Base-by-base conservation (phyloP, 2,113 vertebrate species). In the Hemicordylus capensis region DNA sequence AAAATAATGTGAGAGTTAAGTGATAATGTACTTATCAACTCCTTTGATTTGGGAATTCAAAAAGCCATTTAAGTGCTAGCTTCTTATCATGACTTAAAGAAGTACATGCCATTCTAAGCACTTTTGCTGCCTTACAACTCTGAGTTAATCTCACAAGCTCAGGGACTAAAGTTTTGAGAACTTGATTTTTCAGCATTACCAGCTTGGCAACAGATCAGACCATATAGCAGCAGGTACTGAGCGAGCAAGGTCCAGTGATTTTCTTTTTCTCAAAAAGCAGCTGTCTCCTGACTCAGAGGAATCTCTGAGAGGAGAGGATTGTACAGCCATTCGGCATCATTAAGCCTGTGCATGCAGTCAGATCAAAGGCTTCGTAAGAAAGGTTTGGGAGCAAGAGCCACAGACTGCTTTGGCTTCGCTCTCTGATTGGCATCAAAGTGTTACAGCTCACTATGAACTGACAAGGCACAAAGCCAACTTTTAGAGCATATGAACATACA, bases 361-460 rank as follows among this genome's bases (percentile, higher is more conserved):
- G 79, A 91, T 87, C 76, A 89, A 88, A 93, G 79, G 3, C 54
- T 85, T 37, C 76, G 0, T 7, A 12, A 58, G 59, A 79, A 80
- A 46, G 34, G 34, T 88, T 51, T 72, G 31, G 22, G 39, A 91
- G 58, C 20, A 82, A 89, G 22, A 87, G 22, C 70, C 85, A 24
- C 12, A 17, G 15, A 4, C 56, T 89, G 85, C n/a, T 20, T 81
- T 90, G 61, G 20, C 34, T 77, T 73, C 85, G 10, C 39, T 74
- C 76, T 63, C 22, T 79, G 80, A 84, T 4, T 1, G 0, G 7
- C 85, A 58, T 78, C 63, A 54, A 84, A 87, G 72, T 84, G 80
- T 34, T 89, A 72, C 63, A 93, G 78, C 11, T 82, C 70, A 77
- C 73, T 90, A 72, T 11, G 72, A 54, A n/a, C 84, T 37, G 84